Evolutionary conservation across 2,113 vertebrate genomes (phyloP), one percentile per base, ranked within the genome.

Genomic region (Trichechus manatus): DNA sequence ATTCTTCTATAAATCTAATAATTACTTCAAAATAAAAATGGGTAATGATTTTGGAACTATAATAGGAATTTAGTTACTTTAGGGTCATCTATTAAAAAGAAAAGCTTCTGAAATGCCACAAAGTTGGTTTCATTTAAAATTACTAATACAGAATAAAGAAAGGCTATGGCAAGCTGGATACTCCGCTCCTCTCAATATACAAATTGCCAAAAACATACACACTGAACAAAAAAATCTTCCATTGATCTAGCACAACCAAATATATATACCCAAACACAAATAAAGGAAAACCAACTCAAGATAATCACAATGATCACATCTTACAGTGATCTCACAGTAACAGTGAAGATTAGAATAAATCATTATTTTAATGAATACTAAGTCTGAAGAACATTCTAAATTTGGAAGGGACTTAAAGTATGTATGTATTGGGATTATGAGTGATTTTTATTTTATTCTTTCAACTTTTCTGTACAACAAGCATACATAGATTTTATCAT

Each of bases 11-110:
- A 36, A 56, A 68, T 50, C 56, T 87, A 66, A 77, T 39, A 96
- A 89, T 85, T 64, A 92, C 47, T 95, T 94, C 59, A 68, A 95
- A 92, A 81, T 87, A 31, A 47, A 77, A 82, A 89, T 75, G 22
- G 9, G 0, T 42, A 63, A 39, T 94, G 47, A 68, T 63, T 68
- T 33, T 82, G 81, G 27, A 93, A 89, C 53, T 20, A 83, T 29
- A 91, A 63, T 20, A 85, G 87, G 93, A 93, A 61, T n/a, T 47
- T 85, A 66, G 5, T 9, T 44, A 61, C 64, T 92, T 88, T 80
- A 94, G n/a, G 31, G 39, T 75, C 22, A 61, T 20, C 7, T 5
- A 59, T 42, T 53, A 23, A 63, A 81, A 94, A 44, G 77, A 72
- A 13, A 22, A 61, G 5, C 4, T 61, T 44, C 19, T 61, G 5